These are phyloP conservation scores for Nasonovia ribisnigri DNA, from an alignment of 2,888 invertebrate genomes.

Conservation along the genomic window DNA sequence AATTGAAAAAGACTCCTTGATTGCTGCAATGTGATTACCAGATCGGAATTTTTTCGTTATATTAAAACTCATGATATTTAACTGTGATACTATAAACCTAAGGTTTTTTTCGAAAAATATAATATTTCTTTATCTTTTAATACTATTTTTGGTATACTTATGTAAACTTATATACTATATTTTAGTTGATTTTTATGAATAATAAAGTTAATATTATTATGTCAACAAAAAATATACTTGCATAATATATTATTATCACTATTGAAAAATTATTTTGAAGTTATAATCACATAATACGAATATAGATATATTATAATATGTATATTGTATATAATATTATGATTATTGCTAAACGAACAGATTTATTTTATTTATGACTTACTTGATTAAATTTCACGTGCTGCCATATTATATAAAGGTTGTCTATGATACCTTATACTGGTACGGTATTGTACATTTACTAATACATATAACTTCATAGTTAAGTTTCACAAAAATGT, in stretches of 20 bases:
- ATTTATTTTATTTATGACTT: conserved; percentile 2
- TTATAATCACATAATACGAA: background rate
- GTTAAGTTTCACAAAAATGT: background rate
- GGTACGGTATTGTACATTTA: background rate
- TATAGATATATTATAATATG: background rate
- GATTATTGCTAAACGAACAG: background rate
- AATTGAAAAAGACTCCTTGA: background rate
- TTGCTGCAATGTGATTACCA: background rate
- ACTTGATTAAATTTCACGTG: background rate
- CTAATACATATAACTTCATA: background rate
- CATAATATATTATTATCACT: no score
- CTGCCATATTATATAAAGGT: background rate
- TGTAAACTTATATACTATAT: background rate
- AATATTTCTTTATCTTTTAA: background rate
- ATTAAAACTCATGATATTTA: background rate
- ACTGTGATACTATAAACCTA: background rate
- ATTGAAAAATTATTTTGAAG: background rate
- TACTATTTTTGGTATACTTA: background rate
- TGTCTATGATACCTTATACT: background rate
- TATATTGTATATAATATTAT: no score
- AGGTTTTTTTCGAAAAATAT: background rate
- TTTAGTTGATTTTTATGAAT: background rate
- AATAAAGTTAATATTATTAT: background rate
- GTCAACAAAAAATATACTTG: background rate
- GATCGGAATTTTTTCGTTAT: background rate